Evolutionary conservation across 2,113 vertebrate genomes (phyloP).

Genomic region (Uria aalge): DNA sequence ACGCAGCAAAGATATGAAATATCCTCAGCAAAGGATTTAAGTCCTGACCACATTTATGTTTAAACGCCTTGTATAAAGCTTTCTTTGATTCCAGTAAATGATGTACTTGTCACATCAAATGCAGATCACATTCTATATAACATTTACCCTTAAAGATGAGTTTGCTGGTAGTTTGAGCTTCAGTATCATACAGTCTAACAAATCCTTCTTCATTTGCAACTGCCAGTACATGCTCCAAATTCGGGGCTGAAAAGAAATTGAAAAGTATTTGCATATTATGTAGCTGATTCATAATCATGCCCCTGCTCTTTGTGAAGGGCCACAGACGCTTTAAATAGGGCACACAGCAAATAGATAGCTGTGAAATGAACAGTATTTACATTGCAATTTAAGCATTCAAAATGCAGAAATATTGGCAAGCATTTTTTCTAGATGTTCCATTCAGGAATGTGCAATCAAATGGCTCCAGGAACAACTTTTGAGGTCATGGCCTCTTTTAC

Average conservation of each 20-base stretch:
- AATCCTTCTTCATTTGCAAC: constrained; percentile 95
- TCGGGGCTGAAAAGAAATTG: constrained; percentile 68
- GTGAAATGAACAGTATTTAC: neutral
- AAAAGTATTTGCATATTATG: neutral
- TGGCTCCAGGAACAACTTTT: neutral
- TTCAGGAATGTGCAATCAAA: neutral
- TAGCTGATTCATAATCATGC: neutral
- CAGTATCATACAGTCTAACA: constrained; percentile 89
- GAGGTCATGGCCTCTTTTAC: neutral
- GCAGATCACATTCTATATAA: neutral
- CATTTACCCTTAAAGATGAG: constrained; percentile 84
- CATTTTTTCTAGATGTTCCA: neutral
- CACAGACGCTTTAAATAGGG: neutral
- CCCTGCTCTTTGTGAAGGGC: neutral
- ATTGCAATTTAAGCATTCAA: neutral
- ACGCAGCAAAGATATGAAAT: neutral
- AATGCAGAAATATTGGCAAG: neutral
- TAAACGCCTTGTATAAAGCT: neutral
- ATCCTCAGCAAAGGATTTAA: neutral
- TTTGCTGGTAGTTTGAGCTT: constrained; percentile 61
- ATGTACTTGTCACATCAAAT: neutral
- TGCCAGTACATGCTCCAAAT: constrained; percentile 79
- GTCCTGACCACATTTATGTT: neutral
- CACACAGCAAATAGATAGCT: neutral
- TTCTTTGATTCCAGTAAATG: neutral